phyloP scores from a whole-genome alignment of 2,113 vertebrate genomes.

The Heterotilapia buettikoferi region DNA sequence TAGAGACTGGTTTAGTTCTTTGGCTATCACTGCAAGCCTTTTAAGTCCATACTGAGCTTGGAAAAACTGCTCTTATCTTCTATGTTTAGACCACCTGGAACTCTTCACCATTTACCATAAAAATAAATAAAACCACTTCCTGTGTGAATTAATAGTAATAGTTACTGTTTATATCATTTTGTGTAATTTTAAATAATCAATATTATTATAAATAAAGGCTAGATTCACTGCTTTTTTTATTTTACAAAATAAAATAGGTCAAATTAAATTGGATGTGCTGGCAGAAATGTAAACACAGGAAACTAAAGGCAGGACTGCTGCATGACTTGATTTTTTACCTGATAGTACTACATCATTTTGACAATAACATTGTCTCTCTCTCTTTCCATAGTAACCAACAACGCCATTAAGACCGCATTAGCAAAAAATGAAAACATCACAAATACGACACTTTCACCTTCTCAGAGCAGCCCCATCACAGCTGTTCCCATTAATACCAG shows the following conservation, averaged over 20 bases:
- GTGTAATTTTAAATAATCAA: neutral
- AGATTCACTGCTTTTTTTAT: neutral
- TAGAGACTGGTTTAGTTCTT: neutral
- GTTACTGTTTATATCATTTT: neutral
- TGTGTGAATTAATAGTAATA: neutral
- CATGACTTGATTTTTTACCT: neutral
- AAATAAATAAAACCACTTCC: neutral
- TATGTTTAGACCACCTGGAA: neutral
- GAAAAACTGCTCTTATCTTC: neutral
- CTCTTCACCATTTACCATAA: neutral
- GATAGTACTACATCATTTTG: neutral
- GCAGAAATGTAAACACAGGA: neutral
- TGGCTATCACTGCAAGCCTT: neutral
- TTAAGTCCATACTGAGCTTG: neutral
- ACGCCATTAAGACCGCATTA: neutral
- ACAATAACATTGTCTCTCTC: neutral
- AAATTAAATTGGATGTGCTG: neutral
- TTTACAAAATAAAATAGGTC: neutral
- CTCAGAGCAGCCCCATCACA: neutral
- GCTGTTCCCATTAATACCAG: neutral
- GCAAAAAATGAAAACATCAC: neutral
- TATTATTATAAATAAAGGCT: neutral
- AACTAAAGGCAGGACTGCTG: neutral
- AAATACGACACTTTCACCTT: neutral
- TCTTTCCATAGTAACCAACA: slow-evolving; percentile 1